Percentiles rank a stretch among this genome's conserved stretches.
These are phyloP conservation scores for Alouatta palliata DNA, from an alignment of 2,113 vertebrate species.

Conservation along the genomic window DNA sequence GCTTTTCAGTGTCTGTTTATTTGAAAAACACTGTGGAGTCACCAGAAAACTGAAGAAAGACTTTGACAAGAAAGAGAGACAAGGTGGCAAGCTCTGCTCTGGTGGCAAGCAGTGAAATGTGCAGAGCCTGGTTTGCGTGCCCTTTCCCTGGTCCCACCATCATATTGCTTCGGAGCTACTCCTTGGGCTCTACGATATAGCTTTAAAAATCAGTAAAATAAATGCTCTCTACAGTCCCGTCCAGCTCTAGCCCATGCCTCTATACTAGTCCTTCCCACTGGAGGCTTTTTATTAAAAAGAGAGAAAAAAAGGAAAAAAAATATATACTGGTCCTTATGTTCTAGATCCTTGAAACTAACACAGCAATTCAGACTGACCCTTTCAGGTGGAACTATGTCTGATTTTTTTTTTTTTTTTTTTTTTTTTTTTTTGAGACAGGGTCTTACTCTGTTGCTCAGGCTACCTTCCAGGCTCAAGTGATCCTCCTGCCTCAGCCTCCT, in stretches of 20 bases:
- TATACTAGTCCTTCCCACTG: not conserved
- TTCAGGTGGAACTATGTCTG: not conserved
- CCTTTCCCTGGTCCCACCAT: not conserved
- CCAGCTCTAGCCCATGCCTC: not conserved
- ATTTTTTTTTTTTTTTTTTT: no score
- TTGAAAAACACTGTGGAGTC: not conserved
- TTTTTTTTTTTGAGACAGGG: no score
- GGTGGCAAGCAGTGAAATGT: not conserved
- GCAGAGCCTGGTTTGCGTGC: not conserved
- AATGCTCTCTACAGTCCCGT: not conserved
- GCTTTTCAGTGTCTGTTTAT: not conserved
- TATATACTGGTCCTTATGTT: not conserved
- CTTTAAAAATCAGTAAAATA: not conserved
- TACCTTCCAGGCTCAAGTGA: no score
- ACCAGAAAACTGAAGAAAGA: not conserved
- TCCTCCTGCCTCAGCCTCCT: no score
- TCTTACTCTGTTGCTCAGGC: no score
- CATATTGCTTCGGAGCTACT: not conserved
- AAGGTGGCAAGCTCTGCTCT: no score
- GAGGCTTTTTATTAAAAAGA: no score
- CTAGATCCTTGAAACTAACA: not conserved
- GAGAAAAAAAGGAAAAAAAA: no score
- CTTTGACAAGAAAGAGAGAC: not conserved
- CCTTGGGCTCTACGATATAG: not conserved
- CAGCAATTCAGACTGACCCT: not conserved